These are phyloP conservation scores for Argya squamiceps DNA, from an alignment of 2,797 vertebrate genomes.

Conservation along the genomic window DNA sequence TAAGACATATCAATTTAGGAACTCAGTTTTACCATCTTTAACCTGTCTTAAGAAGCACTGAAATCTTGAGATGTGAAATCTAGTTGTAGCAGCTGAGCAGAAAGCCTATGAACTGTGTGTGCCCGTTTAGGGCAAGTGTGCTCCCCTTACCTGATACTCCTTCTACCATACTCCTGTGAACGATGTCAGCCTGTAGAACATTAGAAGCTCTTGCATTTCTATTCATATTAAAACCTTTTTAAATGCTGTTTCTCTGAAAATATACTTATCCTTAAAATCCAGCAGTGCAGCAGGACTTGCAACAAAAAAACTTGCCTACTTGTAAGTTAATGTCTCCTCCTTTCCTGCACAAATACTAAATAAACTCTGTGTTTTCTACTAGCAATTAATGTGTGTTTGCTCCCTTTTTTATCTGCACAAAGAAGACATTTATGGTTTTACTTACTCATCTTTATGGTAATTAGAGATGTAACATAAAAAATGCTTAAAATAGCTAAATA, in stretches of 20 bases:
- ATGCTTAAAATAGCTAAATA: background rate
- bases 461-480: background rate
- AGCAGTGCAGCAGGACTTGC: background rate
- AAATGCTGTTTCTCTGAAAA: background rate
- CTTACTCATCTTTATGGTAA: background rate
- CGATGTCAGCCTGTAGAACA: background rate
- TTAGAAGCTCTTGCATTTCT: background rate
- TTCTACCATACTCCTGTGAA: background rate
- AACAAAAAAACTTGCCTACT: background rate
- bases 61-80: background rate
- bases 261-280: background rate
- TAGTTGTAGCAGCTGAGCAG: background rate
- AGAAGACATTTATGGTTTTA: background rate
- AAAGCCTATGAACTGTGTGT: rapidly evolving
- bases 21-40: background rate
- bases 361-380: background rate
- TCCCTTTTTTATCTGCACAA: background rate
- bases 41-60: background rate
- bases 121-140: background rate
- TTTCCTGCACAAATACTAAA: background rate
- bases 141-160: background rate
- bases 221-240: background rate
- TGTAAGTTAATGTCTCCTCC: background rate
- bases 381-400: background rate
- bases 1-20: background rate